These are phyloP conservation scores for Prenolepis imparis DNA, from an alignment of 2,888 invertebrate species.

Conservation along the genomic window DNA sequence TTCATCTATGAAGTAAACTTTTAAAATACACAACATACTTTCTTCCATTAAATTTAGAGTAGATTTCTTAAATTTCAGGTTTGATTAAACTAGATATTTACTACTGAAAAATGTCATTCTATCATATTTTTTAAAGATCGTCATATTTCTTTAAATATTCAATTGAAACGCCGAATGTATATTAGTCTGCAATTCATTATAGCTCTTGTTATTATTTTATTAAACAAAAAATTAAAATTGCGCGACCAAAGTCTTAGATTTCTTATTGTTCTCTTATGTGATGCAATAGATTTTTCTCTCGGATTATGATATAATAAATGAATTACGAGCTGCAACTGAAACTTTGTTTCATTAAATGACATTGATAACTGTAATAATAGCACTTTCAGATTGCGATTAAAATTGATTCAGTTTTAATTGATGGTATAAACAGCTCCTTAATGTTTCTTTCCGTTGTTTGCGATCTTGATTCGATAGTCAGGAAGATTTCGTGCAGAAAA, in stretches of 20 bases:
- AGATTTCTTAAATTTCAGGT: neutral
- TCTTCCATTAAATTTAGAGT: neutral
- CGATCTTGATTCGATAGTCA: constrained; percentile 2
- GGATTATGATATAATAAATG: constrained; percentile 17
- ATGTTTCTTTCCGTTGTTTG: constrained; percentile 26
- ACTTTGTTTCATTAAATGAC: constrained; percentile 20
- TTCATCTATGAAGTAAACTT: neutral
- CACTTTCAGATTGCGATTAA: constrained; percentile 18
- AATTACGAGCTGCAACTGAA: constrained; percentile 6
- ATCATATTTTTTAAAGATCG: neutral
- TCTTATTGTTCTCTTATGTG: neutral
- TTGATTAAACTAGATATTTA: neutral
- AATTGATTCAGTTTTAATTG: constrained; percentile 38
- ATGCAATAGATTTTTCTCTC: neutral
- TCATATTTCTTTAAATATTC: neutral
- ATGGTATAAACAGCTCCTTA: constrained; percentile 12
- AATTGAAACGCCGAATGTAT: neutral
- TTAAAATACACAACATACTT: neutral
- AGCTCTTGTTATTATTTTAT: constrained; percentile 11
- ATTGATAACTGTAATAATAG: neutral
- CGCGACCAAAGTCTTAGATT: neutral
- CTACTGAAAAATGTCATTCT: neutral
- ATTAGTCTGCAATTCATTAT: neutral
- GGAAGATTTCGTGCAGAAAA: neutral
- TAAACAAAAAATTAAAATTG: neutral